phyloP scores from a whole-genome alignment of 1,140 invertebrate species.

The Planococcus citri region DNA sequence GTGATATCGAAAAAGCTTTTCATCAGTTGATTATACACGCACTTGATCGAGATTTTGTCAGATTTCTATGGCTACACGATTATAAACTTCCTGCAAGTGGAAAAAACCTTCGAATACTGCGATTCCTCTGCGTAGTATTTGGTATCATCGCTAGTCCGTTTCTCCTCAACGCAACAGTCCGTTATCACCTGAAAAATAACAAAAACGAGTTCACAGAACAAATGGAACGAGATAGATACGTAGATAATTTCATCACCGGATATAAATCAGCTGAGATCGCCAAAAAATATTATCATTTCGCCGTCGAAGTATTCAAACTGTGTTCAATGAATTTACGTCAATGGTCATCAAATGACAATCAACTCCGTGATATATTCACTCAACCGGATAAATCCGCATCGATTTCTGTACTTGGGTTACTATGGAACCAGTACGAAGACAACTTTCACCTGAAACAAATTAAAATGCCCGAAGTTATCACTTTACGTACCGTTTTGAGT shows the following conservation, averaged over 20 bases:
- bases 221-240: background rate
- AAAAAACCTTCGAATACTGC: background rate
- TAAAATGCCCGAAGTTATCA: background rate
- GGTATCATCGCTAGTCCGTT: background rate
- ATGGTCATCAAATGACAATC: background rate
- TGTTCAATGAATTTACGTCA: background rate
- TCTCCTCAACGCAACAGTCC: background rate
- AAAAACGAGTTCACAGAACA: background rate
- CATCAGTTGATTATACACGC: background rate
- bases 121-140: background rate
- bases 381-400: background rate
- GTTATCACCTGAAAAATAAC: background rate
- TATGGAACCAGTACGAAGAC: background rate
- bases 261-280: background rate
- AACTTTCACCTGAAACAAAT: background rate
- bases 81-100: background rate
- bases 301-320: background rate
- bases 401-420: background rate
- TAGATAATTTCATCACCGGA: background rate
- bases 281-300: background rate
- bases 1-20: background rate
- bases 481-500: background rate
- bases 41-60: background rate
- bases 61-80: background rate
- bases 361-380: background rate